These are phyloP conservation scores for Orthosia cruda DNA, from an alignment of 2,888 invertebrate genomes.

Conservation along the genomic window DNA sequence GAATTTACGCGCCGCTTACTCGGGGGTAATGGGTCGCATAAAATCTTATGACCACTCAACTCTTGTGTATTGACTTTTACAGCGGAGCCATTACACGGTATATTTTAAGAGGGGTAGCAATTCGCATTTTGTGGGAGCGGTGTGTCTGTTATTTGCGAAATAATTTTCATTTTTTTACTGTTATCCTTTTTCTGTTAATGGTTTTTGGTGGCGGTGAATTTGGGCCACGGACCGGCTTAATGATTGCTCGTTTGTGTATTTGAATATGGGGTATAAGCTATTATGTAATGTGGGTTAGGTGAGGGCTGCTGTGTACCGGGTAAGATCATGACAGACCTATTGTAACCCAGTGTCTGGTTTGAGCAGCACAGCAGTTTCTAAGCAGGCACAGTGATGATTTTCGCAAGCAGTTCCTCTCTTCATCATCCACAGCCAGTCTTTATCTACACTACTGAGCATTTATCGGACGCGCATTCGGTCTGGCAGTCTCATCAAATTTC, in stretches of 20 bases:
- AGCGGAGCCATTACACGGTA: constrained; percentile 71
- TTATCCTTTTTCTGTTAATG: constrained; percentile 62
- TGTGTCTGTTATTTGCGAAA: constrained; percentile 65
- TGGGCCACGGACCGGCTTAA: constrained; percentile 28
- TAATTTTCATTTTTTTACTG: constrained; percentile 62
- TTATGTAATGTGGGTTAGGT: constrained; percentile 24
- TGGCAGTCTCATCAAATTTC: too few species aligned
- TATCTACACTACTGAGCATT: too few species aligned
- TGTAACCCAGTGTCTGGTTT: too few species aligned
- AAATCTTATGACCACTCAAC: constrained; percentile 90
- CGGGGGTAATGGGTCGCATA: constrained; percentile 88
- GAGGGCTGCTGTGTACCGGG: too few species aligned
- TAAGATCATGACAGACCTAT: too few species aligned
- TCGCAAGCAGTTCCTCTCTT: too few species aligned
- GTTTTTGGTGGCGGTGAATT: constrained; percentile 45
- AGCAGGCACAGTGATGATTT: background rate
- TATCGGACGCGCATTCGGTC: too few species aligned
- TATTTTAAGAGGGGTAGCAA: constrained; percentile 76
- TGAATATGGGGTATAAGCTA: constrained; percentile 37
- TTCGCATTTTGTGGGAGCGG: constrained; percentile 69
- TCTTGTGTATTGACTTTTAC: constrained; percentile 90
- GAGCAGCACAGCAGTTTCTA: background rate
- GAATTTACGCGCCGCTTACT: constrained; percentile 91
- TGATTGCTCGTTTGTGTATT: constrained; percentile 38
- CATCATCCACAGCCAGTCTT: too few species aligned